These are phyloP conservation scores for Parambassis ranga DNA, from an alignment of 2,797 vertebrate genomes.

Conservation along the genomic window DNA sequence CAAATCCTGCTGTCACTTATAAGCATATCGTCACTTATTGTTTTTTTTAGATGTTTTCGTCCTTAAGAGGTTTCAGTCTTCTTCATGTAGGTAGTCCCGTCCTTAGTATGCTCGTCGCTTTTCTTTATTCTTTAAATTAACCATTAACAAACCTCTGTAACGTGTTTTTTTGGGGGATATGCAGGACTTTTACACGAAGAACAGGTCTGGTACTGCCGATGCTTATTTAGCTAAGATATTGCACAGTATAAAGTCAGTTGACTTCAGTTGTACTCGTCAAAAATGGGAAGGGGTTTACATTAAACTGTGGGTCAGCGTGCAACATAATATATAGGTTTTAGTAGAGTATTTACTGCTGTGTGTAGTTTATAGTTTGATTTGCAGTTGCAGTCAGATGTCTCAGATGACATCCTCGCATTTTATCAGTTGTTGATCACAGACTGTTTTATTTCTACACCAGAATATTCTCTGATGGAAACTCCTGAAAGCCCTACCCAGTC, in stretches of 20 bases:
- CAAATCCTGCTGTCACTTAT: not conserved
- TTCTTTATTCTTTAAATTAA: not conserved
- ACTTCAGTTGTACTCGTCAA: too few relatives aligned
- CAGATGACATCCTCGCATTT: too few relatives aligned
- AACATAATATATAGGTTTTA: too few relatives aligned
- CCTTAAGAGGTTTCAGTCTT: not conserved
- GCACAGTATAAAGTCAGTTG: too few relatives aligned
- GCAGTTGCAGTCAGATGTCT: not conserved
- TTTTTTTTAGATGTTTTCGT: not conserved
- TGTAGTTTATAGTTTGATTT: not conserved
- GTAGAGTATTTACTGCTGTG: not conserved
- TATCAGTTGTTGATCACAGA: not conserved
- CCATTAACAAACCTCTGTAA: not conserved
- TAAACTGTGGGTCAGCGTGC: not conserved
- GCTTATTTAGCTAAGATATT: too few relatives aligned
- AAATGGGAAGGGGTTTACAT: too few relatives aligned
- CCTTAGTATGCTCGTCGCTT: too few relatives aligned
- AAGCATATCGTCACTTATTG: not conserved
- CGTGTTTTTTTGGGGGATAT: too few relatives aligned
- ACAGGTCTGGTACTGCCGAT: too few relatives aligned
- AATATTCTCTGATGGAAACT: constrained; percentile 86
- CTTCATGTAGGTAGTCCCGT: too few relatives aligned
- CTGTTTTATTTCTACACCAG: constrained; percentile 26
- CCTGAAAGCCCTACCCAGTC: constrained; percentile 89
- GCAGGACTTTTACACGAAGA: too few relatives aligned